phyloP scores from a whole-genome alignment of 2,113 vertebrate genomes.

The Potamarius usumacintae region DNA sequence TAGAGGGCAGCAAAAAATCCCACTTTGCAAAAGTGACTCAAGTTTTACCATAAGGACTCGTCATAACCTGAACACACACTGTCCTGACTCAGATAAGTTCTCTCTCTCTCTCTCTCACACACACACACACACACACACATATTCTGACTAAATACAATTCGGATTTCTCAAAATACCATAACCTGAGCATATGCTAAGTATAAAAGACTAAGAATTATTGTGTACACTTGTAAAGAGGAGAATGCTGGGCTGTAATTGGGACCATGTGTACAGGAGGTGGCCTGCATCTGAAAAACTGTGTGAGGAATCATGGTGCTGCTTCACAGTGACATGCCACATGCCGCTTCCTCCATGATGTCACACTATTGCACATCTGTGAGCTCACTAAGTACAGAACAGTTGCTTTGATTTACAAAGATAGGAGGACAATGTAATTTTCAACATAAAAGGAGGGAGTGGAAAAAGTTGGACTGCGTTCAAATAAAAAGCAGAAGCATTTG shows the following conservation, averaged over 20 bases:
- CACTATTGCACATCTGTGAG: conserved; percentile 22
- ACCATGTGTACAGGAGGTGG: conserved; percentile 43
- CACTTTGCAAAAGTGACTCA: conserved; percentile 23
- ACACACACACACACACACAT: neutral
- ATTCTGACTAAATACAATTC: conserved; percentile 8
- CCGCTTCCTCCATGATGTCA: conserved; percentile 26
- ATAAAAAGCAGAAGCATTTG: conserved; percentile 28
- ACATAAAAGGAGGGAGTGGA: conserved; percentile 1
- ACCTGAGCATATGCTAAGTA: neutral
- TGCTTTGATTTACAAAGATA: conserved; percentile 29
- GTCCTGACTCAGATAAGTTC: neutral
- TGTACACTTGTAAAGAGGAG: conserved; percentile 20
- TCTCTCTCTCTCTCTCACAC: neutral
- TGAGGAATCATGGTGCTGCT: conserved; percentile 28
- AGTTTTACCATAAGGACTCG: neutral
- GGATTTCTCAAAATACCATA: neutral
- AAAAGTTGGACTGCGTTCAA: conserved; percentile 17
- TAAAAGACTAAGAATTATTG: conserved; percentile 14
- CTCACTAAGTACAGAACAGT: conserved; percentile 16
- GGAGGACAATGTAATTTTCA: conserved; percentile 25
- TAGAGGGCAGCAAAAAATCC: conserved; percentile 64
- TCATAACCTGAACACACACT: neutral
- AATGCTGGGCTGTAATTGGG: conserved; percentile 37
- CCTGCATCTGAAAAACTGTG: conserved; percentile 19
- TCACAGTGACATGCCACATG: conserved; percentile 28